These are phyloP conservation scores for Poeciliopsis gracilis DNA, from an alignment of 2,797 vertebrate species.

Conservation along the genomic window DNA sequence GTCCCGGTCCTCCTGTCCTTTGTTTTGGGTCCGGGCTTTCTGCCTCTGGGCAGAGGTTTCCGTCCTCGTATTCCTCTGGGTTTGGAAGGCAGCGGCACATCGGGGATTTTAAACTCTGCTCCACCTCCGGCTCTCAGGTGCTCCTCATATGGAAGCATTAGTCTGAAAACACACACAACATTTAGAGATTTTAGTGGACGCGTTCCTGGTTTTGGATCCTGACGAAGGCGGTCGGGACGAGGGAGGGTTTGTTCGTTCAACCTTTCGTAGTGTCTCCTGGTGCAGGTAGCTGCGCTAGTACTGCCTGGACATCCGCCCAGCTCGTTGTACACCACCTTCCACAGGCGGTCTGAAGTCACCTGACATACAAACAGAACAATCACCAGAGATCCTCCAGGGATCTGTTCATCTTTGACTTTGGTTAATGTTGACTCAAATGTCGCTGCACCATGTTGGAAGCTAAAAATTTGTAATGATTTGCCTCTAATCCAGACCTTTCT, in stretches of 20 bases:
- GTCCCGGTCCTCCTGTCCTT: slow-evolving; percentile 57
- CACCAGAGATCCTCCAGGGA: neutral
- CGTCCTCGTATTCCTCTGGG: slow-evolving; percentile 65
- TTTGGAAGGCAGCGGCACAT: slow-evolving; percentile 41
- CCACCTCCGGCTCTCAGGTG: slow-evolving; percentile 72
- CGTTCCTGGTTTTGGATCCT: neutral
- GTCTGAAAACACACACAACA: slow-evolving; percentile 59
- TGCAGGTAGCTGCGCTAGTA: slow-evolving; percentile 87
- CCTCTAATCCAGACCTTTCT: neutral
- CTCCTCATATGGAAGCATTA: slow-evolving; percentile 84
- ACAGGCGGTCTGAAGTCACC: slow-evolving; percentile 81
- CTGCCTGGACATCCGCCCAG: slow-evolving; percentile 85
- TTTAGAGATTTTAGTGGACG: neutral
- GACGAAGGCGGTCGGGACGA: neutral
- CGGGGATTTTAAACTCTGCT: slow-evolving; percentile 69
- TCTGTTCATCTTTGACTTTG: neutral
- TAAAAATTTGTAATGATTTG: neutral
- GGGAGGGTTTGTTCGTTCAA: slow-evolving; percentile 25
- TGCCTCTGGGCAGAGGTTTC: slow-evolving; percentile 62
- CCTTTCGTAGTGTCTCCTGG: slow-evolving; percentile 86
- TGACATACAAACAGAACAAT: slow-evolving; percentile 34
- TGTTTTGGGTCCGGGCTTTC: slow-evolving; percentile 61
- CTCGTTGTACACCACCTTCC: slow-evolving; percentile 87
- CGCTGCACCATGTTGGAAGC: neutral
- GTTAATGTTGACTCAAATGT: neutral